Conservation (phyloP, 2,797 vertebrate species). For the Paramormyrops hopkinsi region DNA sequence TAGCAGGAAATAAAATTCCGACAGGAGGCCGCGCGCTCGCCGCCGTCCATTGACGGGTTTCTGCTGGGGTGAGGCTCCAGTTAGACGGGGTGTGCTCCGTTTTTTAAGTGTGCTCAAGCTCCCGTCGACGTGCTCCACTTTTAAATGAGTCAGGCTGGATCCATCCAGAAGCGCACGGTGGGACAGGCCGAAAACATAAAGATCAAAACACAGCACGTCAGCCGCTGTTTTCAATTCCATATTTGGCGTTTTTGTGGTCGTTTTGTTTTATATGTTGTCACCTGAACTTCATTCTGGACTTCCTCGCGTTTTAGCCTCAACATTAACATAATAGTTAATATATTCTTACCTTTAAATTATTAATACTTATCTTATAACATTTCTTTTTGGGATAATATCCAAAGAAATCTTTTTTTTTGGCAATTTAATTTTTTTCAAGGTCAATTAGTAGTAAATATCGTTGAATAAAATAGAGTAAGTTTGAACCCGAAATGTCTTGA, state of each 20-base stretch:
- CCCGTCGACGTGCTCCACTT: conserved; percentile 21
- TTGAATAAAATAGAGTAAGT: background rate
- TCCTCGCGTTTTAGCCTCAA: background rate
- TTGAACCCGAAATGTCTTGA: background rate
- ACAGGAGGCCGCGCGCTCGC: conserved; percentile 18
- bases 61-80: conserved; percentile 12
- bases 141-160: conserved; percentile 21
- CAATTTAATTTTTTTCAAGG: background rate
- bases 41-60: conserved; percentile 14
- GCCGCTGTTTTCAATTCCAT: background rate
- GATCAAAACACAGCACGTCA: background rate
- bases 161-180: background rate
- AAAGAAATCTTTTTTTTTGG: background rate
- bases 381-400: background rate
- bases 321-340: background rate
- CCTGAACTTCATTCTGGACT: background rate
- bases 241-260: background rate
- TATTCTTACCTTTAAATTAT: background rate
- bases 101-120: conserved; percentile 18
- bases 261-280: background rate
- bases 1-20: conserved; percentile 29
- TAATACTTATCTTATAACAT: background rate
- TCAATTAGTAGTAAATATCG: background rate
- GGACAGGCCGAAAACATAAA: background rate
- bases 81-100: conserved; percentile 15